phyloP scores from a whole-genome alignment of 1,140 invertebrate genomes.

The Oreohelix idahoensis region DNA sequence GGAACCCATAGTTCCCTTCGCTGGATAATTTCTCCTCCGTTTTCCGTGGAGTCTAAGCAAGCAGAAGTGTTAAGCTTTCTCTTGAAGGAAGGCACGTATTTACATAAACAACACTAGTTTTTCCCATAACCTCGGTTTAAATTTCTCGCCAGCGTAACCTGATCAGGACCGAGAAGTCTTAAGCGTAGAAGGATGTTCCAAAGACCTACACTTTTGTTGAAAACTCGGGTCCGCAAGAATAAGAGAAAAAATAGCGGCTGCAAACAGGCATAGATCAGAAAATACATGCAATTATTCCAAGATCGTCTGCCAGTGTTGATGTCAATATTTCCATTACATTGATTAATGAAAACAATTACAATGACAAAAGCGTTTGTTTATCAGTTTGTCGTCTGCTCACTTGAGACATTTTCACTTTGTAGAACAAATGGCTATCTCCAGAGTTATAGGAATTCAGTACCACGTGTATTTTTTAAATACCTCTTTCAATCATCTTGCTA shows the following conservation, averaged over 20 bases:
- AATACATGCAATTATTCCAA: neutral
- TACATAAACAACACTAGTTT: slow-evolving; percentile 2
- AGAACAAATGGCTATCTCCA: neutral
- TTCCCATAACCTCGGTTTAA: neutral
- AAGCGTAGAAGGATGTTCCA: neutral
- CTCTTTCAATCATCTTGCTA: neutral
- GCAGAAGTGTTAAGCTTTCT: neutral
- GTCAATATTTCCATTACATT: neutral
- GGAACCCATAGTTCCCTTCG: neutral
- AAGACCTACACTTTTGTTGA: neutral
- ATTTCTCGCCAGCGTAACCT: neutral
- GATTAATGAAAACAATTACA: neutral
- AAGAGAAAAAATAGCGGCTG: neutral
- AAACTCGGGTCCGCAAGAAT: neutral
- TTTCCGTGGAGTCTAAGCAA: neutral
- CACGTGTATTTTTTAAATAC: neutral
- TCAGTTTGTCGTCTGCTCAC: neutral
- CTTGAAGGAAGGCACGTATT: neutral
- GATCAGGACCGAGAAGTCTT: neutral
- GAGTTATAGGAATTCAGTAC: neutral
- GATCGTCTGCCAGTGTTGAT: neutral
- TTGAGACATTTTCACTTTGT: neutral
- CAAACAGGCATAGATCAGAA: neutral
- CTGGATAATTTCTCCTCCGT: neutral
- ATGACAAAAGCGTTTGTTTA: neutral